phyloP scores from a whole-genome alignment of 2,797 vertebrate species.

The Enteromius viviparus region DNA sequence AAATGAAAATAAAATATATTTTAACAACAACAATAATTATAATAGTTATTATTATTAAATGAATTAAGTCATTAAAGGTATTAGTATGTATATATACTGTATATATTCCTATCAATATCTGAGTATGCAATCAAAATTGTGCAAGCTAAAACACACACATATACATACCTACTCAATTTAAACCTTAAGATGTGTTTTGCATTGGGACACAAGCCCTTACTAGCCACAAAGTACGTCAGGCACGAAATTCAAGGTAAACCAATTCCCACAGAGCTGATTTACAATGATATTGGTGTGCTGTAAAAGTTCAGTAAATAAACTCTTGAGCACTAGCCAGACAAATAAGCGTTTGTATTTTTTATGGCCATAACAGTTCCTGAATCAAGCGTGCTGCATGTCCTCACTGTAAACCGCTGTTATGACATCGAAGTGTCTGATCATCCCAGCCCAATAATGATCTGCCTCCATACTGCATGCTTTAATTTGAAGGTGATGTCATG shows the following conservation, averaged over 20 bases:
- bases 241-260: neutral
- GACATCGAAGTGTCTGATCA: slow-evolving; percentile 48
- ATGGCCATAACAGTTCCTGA: neutral
- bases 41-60: neutral
- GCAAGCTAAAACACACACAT: neutral
- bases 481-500: slow-evolving; percentile 35
- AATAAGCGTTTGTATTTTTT: neutral
- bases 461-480: slow-evolving; percentile 24
- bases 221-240: neutral
- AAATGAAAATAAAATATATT: neutral
- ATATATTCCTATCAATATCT: neutral
- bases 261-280: neutral
- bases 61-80: neutral
- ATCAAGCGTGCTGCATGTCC: neutral
- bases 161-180: neutral
- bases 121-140: no score
- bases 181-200: slow-evolving; percentile 8
- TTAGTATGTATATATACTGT: no score
- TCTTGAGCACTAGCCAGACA: neutral
- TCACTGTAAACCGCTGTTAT: slow-evolving; percentile 27
- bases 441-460: slow-evolving; percentile 40
- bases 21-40: neutral
- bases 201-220: neutral
- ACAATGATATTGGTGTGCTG: neutral
- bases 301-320: neutral